These are phyloP conservation scores for Diceros bicornis DNA, from an alignment of 2,797 vertebrate genomes.

Conservation along the genomic window DNA sequence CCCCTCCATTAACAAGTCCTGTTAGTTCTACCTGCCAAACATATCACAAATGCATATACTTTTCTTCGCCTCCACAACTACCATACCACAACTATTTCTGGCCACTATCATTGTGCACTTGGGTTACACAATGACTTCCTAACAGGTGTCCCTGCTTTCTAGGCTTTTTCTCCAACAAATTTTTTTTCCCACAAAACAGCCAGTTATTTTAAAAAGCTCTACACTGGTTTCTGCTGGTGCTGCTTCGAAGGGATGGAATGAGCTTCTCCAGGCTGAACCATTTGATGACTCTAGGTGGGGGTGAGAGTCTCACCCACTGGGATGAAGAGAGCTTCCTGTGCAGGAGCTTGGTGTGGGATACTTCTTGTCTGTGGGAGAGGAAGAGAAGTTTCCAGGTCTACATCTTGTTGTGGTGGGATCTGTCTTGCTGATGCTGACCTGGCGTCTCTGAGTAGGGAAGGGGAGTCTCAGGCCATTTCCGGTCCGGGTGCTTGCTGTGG, in stretches of 20 bases:
- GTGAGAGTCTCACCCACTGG: neutral
- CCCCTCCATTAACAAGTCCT: neutral
- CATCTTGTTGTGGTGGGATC: neutral
- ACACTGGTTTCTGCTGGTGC: neutral
- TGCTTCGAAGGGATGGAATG: neutral
- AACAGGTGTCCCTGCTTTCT: neutral
- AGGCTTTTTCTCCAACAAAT: neutral
- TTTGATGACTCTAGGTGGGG: neutral
- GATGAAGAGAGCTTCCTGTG: neutral
- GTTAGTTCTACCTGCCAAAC: neutral
- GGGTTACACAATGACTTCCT: neutral
- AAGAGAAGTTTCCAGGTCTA: neutral
- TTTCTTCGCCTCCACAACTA: neutral
- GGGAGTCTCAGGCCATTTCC: neutral
- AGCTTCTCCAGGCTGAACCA: neutral
- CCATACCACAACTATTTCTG: neutral
- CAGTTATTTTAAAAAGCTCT: neutral
- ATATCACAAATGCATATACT: neutral
- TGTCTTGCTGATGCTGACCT: constrained; percentile 45
- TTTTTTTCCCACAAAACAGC: neutral
- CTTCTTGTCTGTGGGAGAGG: neutral
- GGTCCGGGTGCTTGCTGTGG: neutral
- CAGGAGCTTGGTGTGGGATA: neutral
- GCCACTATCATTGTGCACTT: neutral
- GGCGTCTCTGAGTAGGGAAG: neutral